These are phyloP conservation scores for Dreissena polymorpha DNA, from an alignment of 1,140 invertebrate species.

Conservation along the genomic window DNA sequence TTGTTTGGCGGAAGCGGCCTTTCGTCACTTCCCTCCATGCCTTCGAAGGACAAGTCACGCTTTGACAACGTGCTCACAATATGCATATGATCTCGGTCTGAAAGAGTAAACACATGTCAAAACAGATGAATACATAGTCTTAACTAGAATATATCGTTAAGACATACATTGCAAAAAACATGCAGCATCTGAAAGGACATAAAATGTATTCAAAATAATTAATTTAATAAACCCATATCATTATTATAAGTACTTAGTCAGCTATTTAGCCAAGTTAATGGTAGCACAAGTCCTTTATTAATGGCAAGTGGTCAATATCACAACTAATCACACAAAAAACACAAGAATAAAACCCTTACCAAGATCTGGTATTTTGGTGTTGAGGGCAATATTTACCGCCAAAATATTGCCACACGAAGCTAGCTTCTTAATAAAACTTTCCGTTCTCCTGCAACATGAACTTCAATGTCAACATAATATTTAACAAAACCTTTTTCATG, in stretches of 20 bases:
- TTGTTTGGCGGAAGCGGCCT: constrained; percentile 41
- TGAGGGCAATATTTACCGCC: constrained; percentile 35
- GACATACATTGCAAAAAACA: neutral
- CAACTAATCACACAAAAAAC: neutral
- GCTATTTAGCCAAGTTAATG: neutral
- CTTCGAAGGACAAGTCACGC: constrained; percentile 22
- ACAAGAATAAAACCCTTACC: neutral
- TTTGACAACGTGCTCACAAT: constrained; percentile 12
- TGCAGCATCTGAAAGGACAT: neutral
- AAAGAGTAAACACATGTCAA: neutral
- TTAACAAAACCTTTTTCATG: neutral
- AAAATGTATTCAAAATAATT: neutral
- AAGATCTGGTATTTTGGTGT: constrained; percentile 26
- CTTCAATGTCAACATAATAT: neutral
- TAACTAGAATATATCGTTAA: neutral
- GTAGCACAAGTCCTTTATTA: neutral
- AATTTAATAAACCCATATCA: neutral
- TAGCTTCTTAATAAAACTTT: constrained; percentile 20
- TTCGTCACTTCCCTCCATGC: neutral
- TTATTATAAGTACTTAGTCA: neutral
- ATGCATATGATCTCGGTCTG: constrained; percentile 24
- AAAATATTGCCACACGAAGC: neutral
- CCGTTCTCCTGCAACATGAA: constrained; percentile 34
- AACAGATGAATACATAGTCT: neutral
- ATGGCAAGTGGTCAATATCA: neutral